phyloP scores from a whole-genome alignment of 2,113 vertebrate genomes.

The Camelus dromedarius region DNA sequence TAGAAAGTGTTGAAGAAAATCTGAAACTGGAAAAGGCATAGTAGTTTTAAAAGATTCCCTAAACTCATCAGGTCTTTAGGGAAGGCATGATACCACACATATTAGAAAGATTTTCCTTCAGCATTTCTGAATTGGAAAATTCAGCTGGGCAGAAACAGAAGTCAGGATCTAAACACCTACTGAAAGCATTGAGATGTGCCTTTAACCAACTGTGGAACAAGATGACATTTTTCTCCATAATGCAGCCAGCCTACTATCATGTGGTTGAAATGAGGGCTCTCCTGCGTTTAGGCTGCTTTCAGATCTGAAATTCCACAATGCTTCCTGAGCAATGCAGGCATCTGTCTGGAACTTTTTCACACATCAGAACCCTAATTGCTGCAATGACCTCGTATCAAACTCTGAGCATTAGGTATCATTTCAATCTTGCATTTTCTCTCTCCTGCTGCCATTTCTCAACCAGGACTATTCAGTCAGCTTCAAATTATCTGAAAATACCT shows the following conservation, averaged over 20 bases:
- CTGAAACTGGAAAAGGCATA: background rate
- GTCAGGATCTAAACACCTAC: constrained; percentile 4
- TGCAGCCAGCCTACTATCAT: background rate
- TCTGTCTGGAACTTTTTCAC: background rate
- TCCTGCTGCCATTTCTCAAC: background rate
- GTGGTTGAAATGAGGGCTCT: background rate
- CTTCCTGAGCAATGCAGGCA: background rate
- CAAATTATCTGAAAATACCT: background rate
- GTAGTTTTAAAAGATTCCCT: background rate
- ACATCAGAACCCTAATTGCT: background rate
- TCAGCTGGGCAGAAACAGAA: constrained; percentile 35
- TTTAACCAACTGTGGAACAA: background rate
- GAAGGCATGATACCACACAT: background rate
- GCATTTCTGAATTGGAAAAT: constrained; percentile 44
- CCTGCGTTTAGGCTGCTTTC: background rate
- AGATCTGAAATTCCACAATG: background rate
- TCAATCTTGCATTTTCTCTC: background rate
- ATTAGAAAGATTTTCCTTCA: background rate
- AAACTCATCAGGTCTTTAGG: background rate
- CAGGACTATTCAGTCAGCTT: background rate
- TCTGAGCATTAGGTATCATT: background rate
- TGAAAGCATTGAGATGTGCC: background rate
- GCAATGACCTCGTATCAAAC: background rate
- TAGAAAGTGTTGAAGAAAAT: background rate
- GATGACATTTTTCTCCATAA: background rate